Evolutionary conservation across 2,797 vertebrate species (phyloP).

Genomic region (Rhinogobio ventralis): DNA sequence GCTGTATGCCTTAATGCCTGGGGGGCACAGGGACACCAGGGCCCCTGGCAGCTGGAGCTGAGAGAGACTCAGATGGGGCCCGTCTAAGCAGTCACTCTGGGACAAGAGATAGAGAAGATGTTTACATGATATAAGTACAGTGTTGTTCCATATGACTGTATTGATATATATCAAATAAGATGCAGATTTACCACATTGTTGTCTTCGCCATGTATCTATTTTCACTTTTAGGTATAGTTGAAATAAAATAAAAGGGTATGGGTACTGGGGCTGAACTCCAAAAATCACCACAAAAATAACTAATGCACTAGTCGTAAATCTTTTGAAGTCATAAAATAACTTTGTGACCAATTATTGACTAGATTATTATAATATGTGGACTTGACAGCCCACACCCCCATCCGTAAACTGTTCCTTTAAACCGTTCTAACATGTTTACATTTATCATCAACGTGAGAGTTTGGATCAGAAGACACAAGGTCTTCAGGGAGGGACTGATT

Average conservation of each 20-base stretch:
- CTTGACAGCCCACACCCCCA: too few species aligned
- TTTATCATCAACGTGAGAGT: background rate
- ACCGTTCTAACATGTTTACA: background rate
- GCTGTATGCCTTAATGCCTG: constrained; percentile 69
- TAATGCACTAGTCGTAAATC: background rate
- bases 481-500: constrained; percentile 17
- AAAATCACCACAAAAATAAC: background rate
- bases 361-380: background rate
- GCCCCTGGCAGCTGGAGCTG: constrained; percentile 75
- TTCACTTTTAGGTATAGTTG: background rate
- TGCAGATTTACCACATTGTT: background rate
- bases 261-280: background rate
- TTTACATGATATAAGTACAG: background rate
- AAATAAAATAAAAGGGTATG: background rate
- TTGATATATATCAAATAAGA: background rate
- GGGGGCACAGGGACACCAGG: constrained; percentile 76
- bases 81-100: constrained; percentile 73
- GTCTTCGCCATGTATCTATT: background rate
- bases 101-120: constrained; percentile 68
- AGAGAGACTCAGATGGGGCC: constrained; percentile 75
- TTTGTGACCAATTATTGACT: background rate
- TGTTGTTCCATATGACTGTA: too few species aligned
- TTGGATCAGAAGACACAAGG: background rate
- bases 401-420: background rate
- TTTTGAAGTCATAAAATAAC: background rate